Base-by-base conservation (phyloP, 2,113 vertebrate genomes). In the Pontoporia blainvillei region DNA sequence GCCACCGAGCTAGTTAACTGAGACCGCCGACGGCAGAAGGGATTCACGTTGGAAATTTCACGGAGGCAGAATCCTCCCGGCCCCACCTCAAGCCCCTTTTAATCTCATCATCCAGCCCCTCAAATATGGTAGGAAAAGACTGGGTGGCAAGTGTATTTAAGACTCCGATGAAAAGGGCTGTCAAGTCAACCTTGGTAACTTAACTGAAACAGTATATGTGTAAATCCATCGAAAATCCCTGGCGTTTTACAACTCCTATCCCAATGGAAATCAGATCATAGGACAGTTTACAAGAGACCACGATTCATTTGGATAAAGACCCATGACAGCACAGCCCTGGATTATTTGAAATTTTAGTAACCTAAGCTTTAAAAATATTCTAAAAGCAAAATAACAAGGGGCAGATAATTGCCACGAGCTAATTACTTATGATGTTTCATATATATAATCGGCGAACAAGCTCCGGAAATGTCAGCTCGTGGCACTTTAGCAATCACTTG, bases 211-310 rank as follows among this genome's bases (percentile, higher is more conserved):
- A 97, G 99, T 99, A 99, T 99, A 99, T 39, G 99, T 99, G 99
- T 99, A 99, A 99, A 99, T 99, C 99, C 99, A 99, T 98, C 15
- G 94, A 99, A 99, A 99, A 99, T 99, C 99, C 99, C 98, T 97
- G 96, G 98, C 98, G 98, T 98, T 99, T 99, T 98, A 99, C 98
- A 99, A 97, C 99, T 99, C 97, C 61, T 95, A 98, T 99, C 99
- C 99, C 99, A 97, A 62, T 98, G 98, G 99, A 99, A 99, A 99
- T 99, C 99, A 99, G 99, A 99, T 99, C 99, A 99, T 98, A 99
- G 98, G 97, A 96, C 98, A 99, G 99, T 99, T 99, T 99, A 99
- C 98, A 99, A 98, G 98, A 99, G 98, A 98, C 98, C 97, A 98
- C 98, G 98, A 99, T 99, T 99, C 98, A 98, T 99, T 98, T 98